phyloP scores from a whole-genome alignment of 2,113 vertebrate genomes.

The Xenopus borealis region DNA sequence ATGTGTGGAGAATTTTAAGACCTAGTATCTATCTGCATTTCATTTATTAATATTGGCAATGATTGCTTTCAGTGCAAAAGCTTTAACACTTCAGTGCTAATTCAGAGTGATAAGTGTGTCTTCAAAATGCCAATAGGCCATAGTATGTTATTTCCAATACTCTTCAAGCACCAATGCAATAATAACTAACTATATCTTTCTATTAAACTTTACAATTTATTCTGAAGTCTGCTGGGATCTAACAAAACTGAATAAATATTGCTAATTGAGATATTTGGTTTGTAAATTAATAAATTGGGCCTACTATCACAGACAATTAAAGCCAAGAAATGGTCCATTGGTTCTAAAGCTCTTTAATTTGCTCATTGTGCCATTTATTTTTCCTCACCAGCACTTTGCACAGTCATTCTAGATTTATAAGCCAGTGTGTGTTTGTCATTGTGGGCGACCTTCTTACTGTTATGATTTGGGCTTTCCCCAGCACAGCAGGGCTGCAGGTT shows the following conservation, averaged over 20 bases:
- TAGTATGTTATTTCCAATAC: too few relatives aligned
- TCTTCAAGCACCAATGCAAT: too few relatives aligned
- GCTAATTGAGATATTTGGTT: conserved; percentile 32
- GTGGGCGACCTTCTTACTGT: conserved; percentile 45
- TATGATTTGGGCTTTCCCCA: conserved; percentile 59
- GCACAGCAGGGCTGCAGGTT: conserved; percentile 57
- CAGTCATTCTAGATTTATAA: conserved; percentile 28
- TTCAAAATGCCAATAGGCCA: too few relatives aligned
- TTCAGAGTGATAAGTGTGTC: too few relatives aligned
- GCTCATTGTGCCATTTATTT: conserved; percentile 8
- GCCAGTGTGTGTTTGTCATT: conserved; percentile 31
- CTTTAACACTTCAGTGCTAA: too few relatives aligned
- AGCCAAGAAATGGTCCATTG: conserved; percentile 21
- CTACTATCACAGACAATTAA: conserved; percentile 33
- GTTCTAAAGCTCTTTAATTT: conserved; percentile 20
- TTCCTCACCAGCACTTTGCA: conserved; percentile 10
- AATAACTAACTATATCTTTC: too few relatives aligned
- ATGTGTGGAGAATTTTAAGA: too few relatives aligned
- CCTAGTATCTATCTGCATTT: too few relatives aligned
- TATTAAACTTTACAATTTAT: neutral
- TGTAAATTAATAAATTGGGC: conserved; percentile 26
- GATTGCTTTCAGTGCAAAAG: too few relatives aligned
- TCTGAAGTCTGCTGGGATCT: neutral
- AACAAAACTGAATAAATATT: conserved; percentile 9
- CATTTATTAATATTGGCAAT: too few relatives aligned